phyloP scores from a whole-genome alignment of 2,113 vertebrate genomes.

The Rhinolophus ferrumequinum region DNA sequence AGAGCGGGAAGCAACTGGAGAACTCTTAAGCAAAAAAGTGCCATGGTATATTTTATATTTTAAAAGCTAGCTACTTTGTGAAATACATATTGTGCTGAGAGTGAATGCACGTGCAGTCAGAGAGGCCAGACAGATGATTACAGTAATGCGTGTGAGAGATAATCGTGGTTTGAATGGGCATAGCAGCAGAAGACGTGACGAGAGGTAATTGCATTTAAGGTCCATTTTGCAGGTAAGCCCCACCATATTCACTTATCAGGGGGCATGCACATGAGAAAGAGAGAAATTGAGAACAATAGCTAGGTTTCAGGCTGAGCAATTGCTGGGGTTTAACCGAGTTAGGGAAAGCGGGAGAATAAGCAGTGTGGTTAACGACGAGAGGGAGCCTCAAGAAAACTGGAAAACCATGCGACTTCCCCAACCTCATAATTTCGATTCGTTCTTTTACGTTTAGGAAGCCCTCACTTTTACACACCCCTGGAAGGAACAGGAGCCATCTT shows the following conservation, averaged over 20 bases:
- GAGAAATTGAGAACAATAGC: neutral
- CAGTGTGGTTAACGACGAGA: neutral
- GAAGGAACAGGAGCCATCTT: neutral
- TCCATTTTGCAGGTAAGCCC: neutral
- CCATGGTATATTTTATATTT: neutral
- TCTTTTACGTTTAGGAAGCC: neutral
- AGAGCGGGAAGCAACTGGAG: neutral
- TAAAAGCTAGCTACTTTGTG: neutral
- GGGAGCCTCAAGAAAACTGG: neutral
- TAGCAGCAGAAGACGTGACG: accelerated
- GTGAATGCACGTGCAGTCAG: accelerated
- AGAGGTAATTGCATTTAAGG: neutral
- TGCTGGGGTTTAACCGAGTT: neutral
- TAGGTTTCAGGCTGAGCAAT: neutral
- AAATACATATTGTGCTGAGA: neutral
- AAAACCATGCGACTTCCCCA: neutral
- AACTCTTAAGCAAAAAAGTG: neutral
- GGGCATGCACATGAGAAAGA: neutral
- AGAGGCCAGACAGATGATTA: neutral
- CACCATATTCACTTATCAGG: neutral
- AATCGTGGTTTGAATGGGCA: too few species aligned
- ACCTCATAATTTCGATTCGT: neutral
- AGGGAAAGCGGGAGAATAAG: neutral
- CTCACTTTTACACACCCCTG: neutral
- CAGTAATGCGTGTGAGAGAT: too few species aligned